Base-by-base conservation (phyloP, 30 jellyfish, hydroid and myxozoan genomes). In the Pseudorhiza aurosa region DNA sequence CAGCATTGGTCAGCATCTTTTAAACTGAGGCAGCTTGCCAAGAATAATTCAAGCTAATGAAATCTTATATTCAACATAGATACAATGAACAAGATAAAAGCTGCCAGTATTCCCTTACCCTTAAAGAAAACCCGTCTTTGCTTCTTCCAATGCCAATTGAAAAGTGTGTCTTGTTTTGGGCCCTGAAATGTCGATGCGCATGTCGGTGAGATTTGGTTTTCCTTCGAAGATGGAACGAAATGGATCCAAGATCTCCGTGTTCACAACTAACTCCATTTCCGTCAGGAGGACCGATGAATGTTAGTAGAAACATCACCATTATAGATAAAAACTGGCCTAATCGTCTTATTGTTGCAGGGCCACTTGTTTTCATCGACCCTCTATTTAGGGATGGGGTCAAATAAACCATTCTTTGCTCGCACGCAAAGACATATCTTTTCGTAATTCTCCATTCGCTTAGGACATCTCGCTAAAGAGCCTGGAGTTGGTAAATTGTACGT, bases 201-300 rank as follows among this genome's bases (percentile, higher is more conserved):
- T 89, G 97, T 35, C 57, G 45, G 65, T 89, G 97, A 14, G 64
- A 45, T 51, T 90, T 90, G 22, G 96, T 83, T 46, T 90, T 90
- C 45, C 97, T 64, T 50, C 84, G 89, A 64, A 90, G 65, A 37
- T 90, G 94, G 75, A 58, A 90, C 31, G 97, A 90, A n/a, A 72
- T 72, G 8, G 84, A 22, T 25, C 95, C 95, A 33, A 84, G 88
- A 32, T 84, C 95, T 58, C 87, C 88, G 29, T 84, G 95, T 44
- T 80, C 91, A 36, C 84, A 49, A 21, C 26, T 40, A 44, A 65
- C 77, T 47, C 84, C 80, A 11, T 21, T 35, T 50, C 58, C 53
- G 21, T 67, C 24, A 10, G 63, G 46, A 60, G 63, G 32, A 11
- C 60, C 70, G 17, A 56, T 37, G 15, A 37, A 43, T 42, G 58